Percentiles rank a stretch among this genome's conserved stretches.
Evolutionary conservation across 2,113 vertebrate species (phyloP).

Genomic region (Acinonyx jubatus): DNA sequence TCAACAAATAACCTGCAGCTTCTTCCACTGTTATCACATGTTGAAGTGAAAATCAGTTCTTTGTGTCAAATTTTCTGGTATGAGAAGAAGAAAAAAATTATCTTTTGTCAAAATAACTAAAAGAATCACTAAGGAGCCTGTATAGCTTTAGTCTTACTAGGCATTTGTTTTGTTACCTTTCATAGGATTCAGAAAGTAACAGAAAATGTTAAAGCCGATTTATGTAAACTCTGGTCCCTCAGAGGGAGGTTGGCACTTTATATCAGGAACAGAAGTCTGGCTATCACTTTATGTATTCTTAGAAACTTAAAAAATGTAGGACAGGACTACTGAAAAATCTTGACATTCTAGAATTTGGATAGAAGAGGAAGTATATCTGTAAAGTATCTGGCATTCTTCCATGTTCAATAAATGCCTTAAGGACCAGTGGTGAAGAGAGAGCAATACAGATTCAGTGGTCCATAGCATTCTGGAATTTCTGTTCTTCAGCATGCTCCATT

Average conservation of each 20-base stretch:
- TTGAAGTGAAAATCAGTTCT: background rate
- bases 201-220: conserved; percentile 9
- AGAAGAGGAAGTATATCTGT: background rate
- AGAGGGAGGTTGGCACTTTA: background rate
- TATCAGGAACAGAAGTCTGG: background rate
- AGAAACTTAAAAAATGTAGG: conserved; percentile 22
- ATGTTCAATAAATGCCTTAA: background rate
- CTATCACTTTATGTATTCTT: background rate
- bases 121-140: background rate
- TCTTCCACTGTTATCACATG: background rate
- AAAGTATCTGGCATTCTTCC: background rate
- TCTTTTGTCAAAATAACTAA: background rate
- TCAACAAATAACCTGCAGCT: background rate
- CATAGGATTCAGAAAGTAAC: background rate
- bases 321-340: background rate
- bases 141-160: background rate
- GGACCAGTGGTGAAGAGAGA: background rate
- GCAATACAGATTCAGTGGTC: background rate
- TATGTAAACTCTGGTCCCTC: background rate
- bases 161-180: background rate
- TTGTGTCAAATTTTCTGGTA: conserved; percentile 2
- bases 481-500: background rate
- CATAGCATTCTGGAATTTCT: background rate
- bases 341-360: conserved; percentile 14
- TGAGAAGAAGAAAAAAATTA: background rate